phyloP scores from a whole-genome alignment of 2,888 invertebrate genomes.

The Stenurella melanura region DNA sequence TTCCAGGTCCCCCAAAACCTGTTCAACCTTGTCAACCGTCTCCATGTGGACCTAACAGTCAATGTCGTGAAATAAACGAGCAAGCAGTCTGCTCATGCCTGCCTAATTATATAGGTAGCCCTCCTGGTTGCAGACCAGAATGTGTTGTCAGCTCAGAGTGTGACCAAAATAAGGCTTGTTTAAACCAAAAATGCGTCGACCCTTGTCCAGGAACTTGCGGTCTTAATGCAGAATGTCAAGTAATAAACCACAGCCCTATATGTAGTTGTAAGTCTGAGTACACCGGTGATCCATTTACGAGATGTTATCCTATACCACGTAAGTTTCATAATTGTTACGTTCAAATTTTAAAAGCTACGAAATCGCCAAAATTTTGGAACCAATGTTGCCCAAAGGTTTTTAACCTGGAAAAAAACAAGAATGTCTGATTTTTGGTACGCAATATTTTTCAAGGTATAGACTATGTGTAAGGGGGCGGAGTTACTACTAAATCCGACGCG shows the following conservation, averaged over 20 bases:
- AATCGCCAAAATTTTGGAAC: no score
- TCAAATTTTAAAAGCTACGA: conserved; percentile 20
- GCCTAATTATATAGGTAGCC: conserved; percentile 82
- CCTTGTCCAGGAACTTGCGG: conserved; percentile 90
- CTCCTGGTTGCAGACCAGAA: conserved; percentile 89
- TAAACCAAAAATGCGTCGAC: conserved; percentile 87
- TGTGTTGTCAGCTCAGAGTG: conserved; percentile 90
- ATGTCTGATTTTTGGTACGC: no score
- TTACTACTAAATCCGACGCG: no score
- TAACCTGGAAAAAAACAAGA: no score
- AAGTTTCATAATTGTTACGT: conserved; percentile 54
- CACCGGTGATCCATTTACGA: conserved; percentile 88
- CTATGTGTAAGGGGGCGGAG: no score
- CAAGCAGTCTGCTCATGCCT: conserved; percentile 87
- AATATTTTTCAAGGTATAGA: no score
- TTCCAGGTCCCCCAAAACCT: conserved; percentile 61
- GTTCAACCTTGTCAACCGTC: conserved; percentile 83
- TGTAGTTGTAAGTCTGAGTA: conserved; percentile 84
- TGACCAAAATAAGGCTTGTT: conserved; percentile 85
- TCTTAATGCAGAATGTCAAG: conserved; percentile 84
- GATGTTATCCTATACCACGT: conserved; percentile 78
- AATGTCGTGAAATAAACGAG: conserved; percentile 83
- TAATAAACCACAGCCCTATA: conserved; percentile 88
- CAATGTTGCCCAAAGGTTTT: no score
- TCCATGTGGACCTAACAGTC: conserved; percentile 88